These are phyloP conservation scores for Hippocampus zosterae DNA, from an alignment of 2,113 vertebrate species.

Conservation along the genomic window DNA sequence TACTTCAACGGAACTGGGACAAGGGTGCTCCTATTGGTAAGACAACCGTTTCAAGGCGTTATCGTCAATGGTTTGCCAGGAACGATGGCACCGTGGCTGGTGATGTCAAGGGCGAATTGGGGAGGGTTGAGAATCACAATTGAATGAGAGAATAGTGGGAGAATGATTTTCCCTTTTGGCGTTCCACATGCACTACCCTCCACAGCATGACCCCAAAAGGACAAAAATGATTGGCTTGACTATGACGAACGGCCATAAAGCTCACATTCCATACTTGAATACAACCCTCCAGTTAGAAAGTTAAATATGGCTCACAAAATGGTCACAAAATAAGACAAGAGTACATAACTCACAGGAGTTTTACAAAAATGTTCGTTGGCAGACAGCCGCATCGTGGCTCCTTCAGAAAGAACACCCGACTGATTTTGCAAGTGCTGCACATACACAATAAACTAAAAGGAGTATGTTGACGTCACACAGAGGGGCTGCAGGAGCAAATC, in stretches of 20 bases:
- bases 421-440: slow-evolving; percentile 32
- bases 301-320: slow-evolving; percentile 7
- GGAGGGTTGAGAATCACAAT: slow-evolving; percentile 18
- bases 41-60: not conserved
- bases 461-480: slow-evolving; percentile 26
- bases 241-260: slow-evolving; percentile 6
- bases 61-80: slow-evolving; percentile 7
- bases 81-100: slow-evolving; percentile 1
- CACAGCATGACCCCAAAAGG: slow-evolving; percentile 37
- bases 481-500: not conserved
- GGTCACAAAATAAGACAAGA: slow-evolving; percentile 11
- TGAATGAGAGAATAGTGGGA: slow-evolving; percentile 6
- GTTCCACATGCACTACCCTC: slow-evolving; percentile 1
- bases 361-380: slow-evolving; percentile 3
- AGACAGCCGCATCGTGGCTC: slow-evolving; percentile 1
- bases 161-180: slow-evolving; percentile 11
- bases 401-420: slow-evolving; percentile 7
- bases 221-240: slow-evolving; percentile 34
- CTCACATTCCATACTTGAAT: slow-evolving; percentile 34
- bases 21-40: slow-evolving; percentile 2
- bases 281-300: slow-evolving; percentile 20
- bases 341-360: not conserved
- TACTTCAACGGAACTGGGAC: slow-evolving; percentile 20
- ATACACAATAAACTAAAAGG: slow-evolving; percentile 32
- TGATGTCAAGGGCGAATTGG: slow-evolving; percentile 39